These are phyloP conservation scores for Oscheius sp. DNA, from an alignment of 2,888 invertebrate species.

Conservation along the genomic window DNA sequence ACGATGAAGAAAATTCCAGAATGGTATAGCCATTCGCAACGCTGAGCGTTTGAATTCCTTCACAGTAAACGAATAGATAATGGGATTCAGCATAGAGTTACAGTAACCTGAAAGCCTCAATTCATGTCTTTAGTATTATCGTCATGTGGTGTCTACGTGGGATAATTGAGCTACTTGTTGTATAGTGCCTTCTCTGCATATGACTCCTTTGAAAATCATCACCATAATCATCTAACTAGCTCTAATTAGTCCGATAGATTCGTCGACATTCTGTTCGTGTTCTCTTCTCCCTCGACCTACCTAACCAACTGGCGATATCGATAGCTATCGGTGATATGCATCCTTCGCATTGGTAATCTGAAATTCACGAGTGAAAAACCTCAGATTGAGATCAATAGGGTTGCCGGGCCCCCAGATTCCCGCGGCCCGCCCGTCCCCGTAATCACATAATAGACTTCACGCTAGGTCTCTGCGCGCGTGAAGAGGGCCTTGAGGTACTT, in stretches of 20 bases:
- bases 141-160: neutral
- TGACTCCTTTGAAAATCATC: neutral
- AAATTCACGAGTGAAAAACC: conserved; percentile 32
- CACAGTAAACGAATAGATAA: conserved; percentile 70
- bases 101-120: conserved; percentile 61
- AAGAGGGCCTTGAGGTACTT: conserved; percentile 69
- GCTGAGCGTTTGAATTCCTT: conserved; percentile 69
- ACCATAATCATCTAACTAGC: neutral
- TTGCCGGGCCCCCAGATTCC: conserved; percentile 6
- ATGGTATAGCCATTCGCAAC: conserved; percentile 57
- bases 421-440: conserved; percentile 27
- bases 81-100: conserved; percentile 70
- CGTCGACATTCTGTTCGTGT: neutral
- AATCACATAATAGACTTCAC: conserved; percentile 34
- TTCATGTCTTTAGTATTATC: neutral
- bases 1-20: conserved; percentile 58
- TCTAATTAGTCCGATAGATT: neutral
- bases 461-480: conserved; percentile 4
- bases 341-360: conserved; percentile 66
- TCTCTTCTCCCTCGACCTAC: no score
- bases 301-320: conserved; percentile 69
- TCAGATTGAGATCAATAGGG: conserved; percentile 28
- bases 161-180: conserved; percentile 1
- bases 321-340: conserved; percentile 68
- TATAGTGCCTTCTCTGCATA: neutral